These are phyloP conservation scores for Heterotis niloticus DNA, from an alignment of 2,113 vertebrate genomes.

Conservation along the genomic window DNA sequence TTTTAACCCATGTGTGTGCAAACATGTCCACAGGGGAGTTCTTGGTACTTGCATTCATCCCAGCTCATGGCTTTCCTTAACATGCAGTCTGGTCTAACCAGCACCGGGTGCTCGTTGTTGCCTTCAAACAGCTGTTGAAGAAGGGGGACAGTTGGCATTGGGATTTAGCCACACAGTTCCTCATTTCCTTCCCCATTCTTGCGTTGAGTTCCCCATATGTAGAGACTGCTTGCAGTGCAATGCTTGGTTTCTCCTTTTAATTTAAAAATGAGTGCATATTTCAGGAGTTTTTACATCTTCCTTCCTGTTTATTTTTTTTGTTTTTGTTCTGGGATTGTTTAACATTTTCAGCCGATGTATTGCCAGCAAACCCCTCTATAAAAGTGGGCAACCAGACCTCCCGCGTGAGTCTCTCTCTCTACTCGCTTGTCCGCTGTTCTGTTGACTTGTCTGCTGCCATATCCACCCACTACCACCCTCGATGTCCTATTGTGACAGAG, in stretches of 20 bases:
- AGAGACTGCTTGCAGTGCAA: slow-evolving; percentile 43
- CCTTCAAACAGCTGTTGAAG: slow-evolving; percentile 1
- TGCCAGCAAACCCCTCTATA: slow-evolving; percentile 73
- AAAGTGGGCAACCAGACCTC: slow-evolving; percentile 71
- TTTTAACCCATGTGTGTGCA: not conserved
- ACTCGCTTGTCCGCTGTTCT: slow-evolving; percentile 46
- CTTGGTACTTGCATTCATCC: not conserved
- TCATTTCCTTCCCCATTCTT: not conserved
- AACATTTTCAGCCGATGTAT: slow-evolving; percentile 69
- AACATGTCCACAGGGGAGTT: not conserved
- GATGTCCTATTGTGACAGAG: no score
- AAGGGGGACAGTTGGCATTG: not conserved
- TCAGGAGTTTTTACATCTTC: slow-evolving; percentile 19
- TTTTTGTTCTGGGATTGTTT: slow-evolving; percentile 58
- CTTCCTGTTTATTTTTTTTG: slow-evolving; percentile 51
- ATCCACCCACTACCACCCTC: not conserved
- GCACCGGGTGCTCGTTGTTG: not conserved
- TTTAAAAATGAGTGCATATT: slow-evolving; percentile 25
- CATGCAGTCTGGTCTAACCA: not conserved
- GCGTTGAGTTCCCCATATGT: slow-evolving; percentile 3
- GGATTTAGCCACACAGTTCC: not conserved
- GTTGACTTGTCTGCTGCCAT: slow-evolving; percentile 19
- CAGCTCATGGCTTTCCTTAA: not conserved
- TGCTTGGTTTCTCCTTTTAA: slow-evolving; percentile 34
- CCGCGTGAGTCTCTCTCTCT: slow-evolving; percentile 70